phyloP scores from a whole-genome alignment of 2,888 invertebrate species.

The Lasiommata megera region DNA sequence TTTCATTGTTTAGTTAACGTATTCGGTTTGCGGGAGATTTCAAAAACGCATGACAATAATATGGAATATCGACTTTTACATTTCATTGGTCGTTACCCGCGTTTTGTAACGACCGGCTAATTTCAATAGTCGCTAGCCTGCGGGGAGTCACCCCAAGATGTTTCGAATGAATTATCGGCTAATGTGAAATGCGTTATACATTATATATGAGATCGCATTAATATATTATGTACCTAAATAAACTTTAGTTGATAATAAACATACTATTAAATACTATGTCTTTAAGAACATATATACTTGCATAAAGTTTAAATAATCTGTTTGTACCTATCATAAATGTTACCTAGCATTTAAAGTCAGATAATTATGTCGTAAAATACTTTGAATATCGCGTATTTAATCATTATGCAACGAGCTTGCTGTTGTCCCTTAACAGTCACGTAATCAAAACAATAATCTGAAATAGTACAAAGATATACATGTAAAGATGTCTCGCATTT shows the following conservation, averaged over 20 bases:
- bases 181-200: too few species aligned
- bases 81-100: constrained; percentile 33
- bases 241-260: constrained; percentile 15
- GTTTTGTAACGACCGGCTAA: too few species aligned
- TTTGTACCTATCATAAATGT: constrained; percentile 60
- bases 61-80: neutral
- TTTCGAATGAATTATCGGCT: too few species aligned
- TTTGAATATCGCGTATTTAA: constrained; percentile 26
- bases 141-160: too few species aligned
- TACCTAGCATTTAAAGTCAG: constrained; percentile 50
- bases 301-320: constrained; percentile 42
- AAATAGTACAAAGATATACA: constrained; percentile 58
- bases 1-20: too few species aligned
- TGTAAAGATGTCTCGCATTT: constrained; percentile 46
- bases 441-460: constrained; percentile 32
- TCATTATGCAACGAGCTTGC: constrained; percentile 44
- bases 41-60: too few species aligned
- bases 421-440: constrained; percentile 53
- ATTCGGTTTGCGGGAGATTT: too few species aligned
- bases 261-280: constrained; percentile 39
- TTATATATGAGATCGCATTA: constrained; percentile 7
- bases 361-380: constrained; percentile 43
- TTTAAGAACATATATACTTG: constrained; percentile 19
- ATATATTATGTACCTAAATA: constrained; percentile 6
- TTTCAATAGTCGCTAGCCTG: too few species aligned